Conservation (phyloP, 2,797 vertebrate species). For the Mormyrus proboscirostris region DNA sequence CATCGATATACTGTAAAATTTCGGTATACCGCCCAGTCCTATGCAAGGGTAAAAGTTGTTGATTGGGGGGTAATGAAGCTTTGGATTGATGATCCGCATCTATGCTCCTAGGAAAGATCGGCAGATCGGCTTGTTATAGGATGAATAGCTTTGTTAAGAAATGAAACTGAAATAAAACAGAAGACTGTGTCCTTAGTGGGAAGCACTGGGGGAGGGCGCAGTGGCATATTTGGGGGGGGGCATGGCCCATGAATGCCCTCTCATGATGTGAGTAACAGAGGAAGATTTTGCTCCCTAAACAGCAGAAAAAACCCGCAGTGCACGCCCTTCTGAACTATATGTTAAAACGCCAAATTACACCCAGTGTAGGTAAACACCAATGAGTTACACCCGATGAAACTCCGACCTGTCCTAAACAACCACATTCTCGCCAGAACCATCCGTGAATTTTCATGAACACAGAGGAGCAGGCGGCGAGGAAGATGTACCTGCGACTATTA, state of each 20-base stretch:
- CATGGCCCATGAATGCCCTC: neutral
- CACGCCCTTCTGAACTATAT: neutral
- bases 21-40: neutral
- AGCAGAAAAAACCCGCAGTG: neutral
- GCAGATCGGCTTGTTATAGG: neutral
- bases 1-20: neutral
- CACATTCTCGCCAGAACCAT: neutral
- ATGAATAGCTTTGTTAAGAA: neutral
- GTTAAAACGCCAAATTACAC: neutral
- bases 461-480: neutral
- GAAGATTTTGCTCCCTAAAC: neutral
- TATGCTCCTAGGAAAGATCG: neutral
- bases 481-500: neutral
- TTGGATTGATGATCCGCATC: neutral
- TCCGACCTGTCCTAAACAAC: neutral
- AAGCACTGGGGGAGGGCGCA: neutral
- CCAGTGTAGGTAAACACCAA: neutral
- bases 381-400: neutral
- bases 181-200: neutral
- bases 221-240: neutral
- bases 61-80: neutral
- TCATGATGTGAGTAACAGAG: neutral
- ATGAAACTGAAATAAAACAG: neutral
- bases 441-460: neutral
- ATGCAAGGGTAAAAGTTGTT: neutral